phyloP scores from a whole-genome alignment of 2,113 vertebrate species.

The Phoenicopterus ruber region DNA sequence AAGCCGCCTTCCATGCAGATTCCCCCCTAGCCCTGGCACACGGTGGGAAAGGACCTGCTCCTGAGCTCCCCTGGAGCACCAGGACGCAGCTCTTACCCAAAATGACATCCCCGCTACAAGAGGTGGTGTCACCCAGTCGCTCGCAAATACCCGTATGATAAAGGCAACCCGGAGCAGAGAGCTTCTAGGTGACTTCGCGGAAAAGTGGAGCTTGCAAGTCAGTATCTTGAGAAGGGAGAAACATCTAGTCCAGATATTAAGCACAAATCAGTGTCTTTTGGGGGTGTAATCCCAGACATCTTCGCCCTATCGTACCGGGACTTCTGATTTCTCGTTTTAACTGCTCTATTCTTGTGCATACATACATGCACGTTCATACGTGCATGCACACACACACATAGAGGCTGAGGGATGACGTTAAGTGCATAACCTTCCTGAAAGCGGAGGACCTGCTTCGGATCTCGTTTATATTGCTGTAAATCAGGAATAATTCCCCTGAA shows the following conservation, averaged over 20 bases:
- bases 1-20: not conserved
- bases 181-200: not conserved
- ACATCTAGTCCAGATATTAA: not conserved
- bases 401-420: not conserved
- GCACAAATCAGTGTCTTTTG: not conserved
- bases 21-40: not conserved
- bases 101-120: not conserved
- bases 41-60: not conserved
- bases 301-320: not conserved
- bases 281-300: not conserved
- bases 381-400: no score
- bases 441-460: not conserved
- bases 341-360: not conserved
- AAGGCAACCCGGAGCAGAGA: not conserved
- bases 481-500: not conserved
- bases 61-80: not conserved
- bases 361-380: accelerated
- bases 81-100: not conserved
- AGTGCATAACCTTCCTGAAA: not conserved
- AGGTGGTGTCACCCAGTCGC: not conserved
- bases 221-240: not conserved
- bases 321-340: not conserved
- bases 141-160: not conserved
- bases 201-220: not conserved
- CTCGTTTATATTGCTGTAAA: not conserved